Conservation (phyloP, 2,888 invertebrate genomes). For the Lithophane leautieri region DNA sequence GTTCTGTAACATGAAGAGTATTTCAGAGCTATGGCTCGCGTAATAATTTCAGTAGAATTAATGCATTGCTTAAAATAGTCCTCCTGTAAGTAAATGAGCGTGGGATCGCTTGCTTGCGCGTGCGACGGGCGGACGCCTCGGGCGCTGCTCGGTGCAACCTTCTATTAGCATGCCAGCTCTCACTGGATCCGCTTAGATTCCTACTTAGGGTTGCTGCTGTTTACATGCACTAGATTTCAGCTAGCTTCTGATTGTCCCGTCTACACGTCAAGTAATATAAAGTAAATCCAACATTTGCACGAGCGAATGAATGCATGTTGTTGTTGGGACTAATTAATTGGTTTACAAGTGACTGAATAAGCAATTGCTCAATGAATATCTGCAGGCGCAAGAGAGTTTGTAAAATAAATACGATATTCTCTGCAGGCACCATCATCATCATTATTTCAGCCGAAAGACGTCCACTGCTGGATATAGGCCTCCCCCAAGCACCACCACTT, state of each 20-base stretch:
- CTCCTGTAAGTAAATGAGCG: slow-evolving; percentile 78
- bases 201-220: slow-evolving; percentile 30
- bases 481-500: too few relatives aligned
- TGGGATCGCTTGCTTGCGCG: slow-evolving; percentile 77
- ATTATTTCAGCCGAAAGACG: too few relatives aligned
- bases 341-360: neutral
- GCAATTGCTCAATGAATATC: slow-evolving; percentile 1
- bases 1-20: neutral
- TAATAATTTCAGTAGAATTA: neutral
- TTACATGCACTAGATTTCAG: neutral
- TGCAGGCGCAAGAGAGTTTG: neutral
- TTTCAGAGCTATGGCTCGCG: neutral
- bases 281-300: neutral
- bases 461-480: too few relatives aligned
- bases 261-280: neutral
- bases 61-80: slow-evolving; percentile 39
- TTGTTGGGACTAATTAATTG: neutral
- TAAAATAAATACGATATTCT: too few relatives aligned
- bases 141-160: slow-evolving; percentile 72
- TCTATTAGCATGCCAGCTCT: slow-evolving; percentile 68
- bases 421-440: too few relatives aligned
- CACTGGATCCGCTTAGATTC: slow-evolving; percentile 46
- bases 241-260: neutral
- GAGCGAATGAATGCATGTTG: neutral
- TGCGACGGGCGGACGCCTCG: slow-evolving; percentile 76